These are phyloP conservation scores for Anguilla japonica DNA, from an alignment of 2,113 vertebrate species.

Conservation along the genomic window DNA sequence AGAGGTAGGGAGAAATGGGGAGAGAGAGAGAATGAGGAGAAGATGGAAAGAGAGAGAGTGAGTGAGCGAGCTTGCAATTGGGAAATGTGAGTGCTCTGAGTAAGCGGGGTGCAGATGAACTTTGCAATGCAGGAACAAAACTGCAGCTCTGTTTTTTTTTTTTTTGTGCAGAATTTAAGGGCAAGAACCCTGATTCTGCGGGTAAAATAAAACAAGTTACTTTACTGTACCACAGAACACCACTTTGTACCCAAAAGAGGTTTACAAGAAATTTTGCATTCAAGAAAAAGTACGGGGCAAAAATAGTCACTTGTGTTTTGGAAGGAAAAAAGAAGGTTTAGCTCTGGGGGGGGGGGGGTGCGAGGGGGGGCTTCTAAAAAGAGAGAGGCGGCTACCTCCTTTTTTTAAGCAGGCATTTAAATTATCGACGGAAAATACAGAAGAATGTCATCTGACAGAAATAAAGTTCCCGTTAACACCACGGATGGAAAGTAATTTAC, in stretches of 20 bases:
- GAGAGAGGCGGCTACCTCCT: conserved; percentile 57
- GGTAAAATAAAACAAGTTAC: conserved; percentile 33
- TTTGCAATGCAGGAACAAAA: conserved; percentile 54
- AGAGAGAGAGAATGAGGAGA: conserved; percentile 4
- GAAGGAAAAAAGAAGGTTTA: conserved; percentile 61
- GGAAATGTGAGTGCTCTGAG: conserved; percentile 70
- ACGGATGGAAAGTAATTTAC: conserved; percentile 99
- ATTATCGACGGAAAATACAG: conserved; percentile 91
- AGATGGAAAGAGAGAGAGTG: neutral
- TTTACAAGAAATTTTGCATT: conserved; percentile 48
- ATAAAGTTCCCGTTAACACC: conserved; percentile 99
- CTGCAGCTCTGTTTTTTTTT: conserved; percentile 32
- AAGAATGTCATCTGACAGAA: conserved; percentile 98
- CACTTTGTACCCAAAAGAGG: conserved; percentile 28
- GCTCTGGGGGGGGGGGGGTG: conserved; percentile 52
- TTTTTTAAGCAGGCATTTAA: conserved; percentile 92
- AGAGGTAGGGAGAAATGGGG: conserved; percentile 13
- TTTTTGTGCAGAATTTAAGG: conserved; percentile 19
- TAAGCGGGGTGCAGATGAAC: conserved; percentile 71
- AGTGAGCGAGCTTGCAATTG: conserved; percentile 73
- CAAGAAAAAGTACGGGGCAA: conserved; percentile 50
- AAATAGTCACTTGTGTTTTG: conserved; percentile 44
- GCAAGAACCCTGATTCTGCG: neutral
- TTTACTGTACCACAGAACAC: conserved; percentile 53
- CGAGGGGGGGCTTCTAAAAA: conserved; percentile 28